Percentiles rank a stretch among this genome's conserved stretches.
phyloP scores from a whole-genome alignment of 2,888 invertebrate species.

The Phortica okadai region DNA sequence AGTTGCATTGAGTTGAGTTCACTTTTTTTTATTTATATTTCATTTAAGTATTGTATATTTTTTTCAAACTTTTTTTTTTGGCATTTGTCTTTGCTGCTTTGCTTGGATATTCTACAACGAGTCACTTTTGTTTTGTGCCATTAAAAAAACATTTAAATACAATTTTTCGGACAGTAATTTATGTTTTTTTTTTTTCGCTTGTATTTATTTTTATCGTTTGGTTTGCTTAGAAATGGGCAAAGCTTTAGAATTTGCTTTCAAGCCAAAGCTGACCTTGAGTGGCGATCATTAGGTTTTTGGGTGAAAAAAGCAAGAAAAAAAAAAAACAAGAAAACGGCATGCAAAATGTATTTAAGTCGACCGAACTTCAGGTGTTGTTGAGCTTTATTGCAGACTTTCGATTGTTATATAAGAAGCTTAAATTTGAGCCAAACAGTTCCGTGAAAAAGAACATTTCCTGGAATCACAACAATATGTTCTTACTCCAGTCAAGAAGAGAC shows the following conservation, averaged over 20 bases:
- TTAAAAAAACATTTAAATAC: conserved; percentile 7
- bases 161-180: conserved; percentile 25
- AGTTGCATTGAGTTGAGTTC: conserved; percentile 55
- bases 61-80: background rate
- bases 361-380: background rate
- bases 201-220: background rate
- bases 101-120: conserved; percentile 16
- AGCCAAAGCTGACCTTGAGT: conserved; percentile 17
- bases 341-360: background rate
- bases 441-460: too few species aligned
- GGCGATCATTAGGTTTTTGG: conserved; percentile 22
- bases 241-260: background rate
- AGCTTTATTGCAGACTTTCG: background rate
- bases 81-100: background rate
- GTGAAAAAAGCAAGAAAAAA: background rate
- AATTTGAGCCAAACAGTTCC: too few species aligned
- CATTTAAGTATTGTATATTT: background rate
- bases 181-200: background rate
- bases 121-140: conserved; percentile 7
- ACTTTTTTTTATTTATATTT: conserved; percentile 32
- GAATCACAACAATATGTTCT: too few species aligned
- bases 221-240: background rate
- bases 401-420: too few species aligned
- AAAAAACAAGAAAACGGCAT: background rate
- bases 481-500: too few species aligned